phyloP scores from a whole-genome alignment of 1,140 invertebrate species.

The Muscidifurax raptorellus region DNA sequence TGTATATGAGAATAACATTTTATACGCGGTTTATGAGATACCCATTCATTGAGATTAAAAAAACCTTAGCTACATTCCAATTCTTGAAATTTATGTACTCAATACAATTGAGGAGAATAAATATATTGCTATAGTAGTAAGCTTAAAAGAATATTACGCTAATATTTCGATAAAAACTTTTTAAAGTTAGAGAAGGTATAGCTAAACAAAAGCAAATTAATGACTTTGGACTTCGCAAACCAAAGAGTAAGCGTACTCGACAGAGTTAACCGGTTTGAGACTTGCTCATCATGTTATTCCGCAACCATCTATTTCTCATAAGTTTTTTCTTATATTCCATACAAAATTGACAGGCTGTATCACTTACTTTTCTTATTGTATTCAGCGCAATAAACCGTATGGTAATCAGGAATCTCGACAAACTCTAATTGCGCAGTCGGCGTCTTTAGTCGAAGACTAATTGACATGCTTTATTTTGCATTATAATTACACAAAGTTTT shows the following conservation, averaged over 20 bases:
- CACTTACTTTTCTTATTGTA: conserved; percentile 59
- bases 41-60: background rate
- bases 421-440: conserved; percentile 53
- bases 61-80: background rate
- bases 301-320: conserved; percentile 14
- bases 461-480: conserved; percentile 54
- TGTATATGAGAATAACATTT: background rate
- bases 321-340: conserved; percentile 36
- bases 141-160: background rate
- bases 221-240: background rate
- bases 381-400: conserved; percentile 63
- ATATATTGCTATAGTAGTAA: background rate
- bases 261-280: conserved; percentile 62
- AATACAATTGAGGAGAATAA: background rate
- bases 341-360: conserved; percentile 51
- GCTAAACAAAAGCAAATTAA: conserved; percentile 10
- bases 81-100: background rate
- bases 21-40: background rate
- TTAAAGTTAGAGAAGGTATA: background rate
- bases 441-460: conserved; percentile 61
- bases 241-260: background rate
- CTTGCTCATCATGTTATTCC: conserved; percentile 38
- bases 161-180: background rate
- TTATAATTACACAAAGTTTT: conserved; percentile 32
- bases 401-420: conserved; percentile 61